Evolutionary conservation across 2,113 vertebrate species (phyloP).

Genomic region (Mirounga angustirostris): DNA sequence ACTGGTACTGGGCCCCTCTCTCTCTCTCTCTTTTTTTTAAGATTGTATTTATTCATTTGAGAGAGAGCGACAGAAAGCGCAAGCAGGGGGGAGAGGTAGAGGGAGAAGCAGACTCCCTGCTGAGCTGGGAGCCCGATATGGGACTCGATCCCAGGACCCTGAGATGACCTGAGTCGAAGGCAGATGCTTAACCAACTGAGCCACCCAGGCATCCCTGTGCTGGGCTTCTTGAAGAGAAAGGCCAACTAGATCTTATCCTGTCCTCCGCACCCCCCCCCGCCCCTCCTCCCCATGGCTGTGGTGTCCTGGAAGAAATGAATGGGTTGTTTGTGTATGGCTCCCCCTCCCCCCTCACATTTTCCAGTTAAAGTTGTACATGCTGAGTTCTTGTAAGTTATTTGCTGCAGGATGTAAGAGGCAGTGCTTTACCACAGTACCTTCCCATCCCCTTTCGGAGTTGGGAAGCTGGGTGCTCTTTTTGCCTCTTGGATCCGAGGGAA

Average conservation of each 20-base stretch:
- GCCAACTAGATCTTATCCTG: not conserved
- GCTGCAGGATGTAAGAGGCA: not conserved
- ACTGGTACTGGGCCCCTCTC: not conserved
- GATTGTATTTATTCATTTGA: no score
- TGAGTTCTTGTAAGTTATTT: not conserved
- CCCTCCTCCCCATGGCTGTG: rapidly evolving
- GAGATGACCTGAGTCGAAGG: no score
- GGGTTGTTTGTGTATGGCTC: not conserved
- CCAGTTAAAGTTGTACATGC: not conserved
- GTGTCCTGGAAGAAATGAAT: not conserved
- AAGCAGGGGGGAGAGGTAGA: no score
- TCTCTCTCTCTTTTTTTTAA: no score
- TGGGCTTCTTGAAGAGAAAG: not conserved
- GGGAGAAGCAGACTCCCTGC: no score
- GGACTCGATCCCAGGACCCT: no score
- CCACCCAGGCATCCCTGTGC: not conserved
- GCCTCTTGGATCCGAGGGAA: not conserved
- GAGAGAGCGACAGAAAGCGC: no score
- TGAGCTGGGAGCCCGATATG: no score
- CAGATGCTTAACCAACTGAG: no score
- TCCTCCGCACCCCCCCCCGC: not conserved
- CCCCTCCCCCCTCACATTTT: not conserved
- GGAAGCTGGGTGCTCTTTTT: no score
- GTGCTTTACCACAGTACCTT: no score
- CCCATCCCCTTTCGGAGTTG: not conserved